Percentiles rank a stretch among this genome's conserved stretches.
Conservation (phyloP, 2,888 invertebrate species). For the Zonitis immaculata region DNA sequence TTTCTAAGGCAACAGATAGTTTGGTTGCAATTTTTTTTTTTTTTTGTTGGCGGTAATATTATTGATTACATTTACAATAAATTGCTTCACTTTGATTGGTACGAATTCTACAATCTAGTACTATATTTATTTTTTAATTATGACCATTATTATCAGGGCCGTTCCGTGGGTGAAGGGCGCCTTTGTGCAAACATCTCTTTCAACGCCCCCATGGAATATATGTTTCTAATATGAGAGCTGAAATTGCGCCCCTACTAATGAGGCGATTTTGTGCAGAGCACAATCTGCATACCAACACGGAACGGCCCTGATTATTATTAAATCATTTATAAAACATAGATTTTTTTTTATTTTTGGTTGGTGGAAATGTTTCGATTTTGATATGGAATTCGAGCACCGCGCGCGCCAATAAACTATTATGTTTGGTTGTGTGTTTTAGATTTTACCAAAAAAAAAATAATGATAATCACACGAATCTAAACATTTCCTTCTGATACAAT, state of each 20-base stretch:
- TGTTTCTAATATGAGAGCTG: too few relatives aligned
- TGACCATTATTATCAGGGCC: background rate
- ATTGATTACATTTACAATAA: background rate
- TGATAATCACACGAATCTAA: background rate
- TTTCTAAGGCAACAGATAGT: background rate
- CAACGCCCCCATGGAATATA: too few relatives aligned
- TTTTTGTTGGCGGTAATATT: background rate
- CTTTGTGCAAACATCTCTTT: too few relatives aligned
- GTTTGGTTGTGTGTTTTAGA: too few relatives aligned
- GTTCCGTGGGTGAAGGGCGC: too few relatives aligned
- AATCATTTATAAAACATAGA: background rate
- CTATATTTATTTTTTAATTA: background rate
- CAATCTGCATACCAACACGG: too few relatives aligned
- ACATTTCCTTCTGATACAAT: background rate
- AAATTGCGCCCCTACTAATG: too few relatives aligned
- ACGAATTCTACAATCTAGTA: background rate
- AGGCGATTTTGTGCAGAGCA: too few relatives aligned
- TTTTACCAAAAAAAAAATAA: background rate
- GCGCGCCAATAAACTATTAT: too few relatives aligned
- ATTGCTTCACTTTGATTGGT: background rate
- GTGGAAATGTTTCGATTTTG: constrained; percentile 1
- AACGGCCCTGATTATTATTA: background rate
- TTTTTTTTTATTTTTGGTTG: too few relatives aligned
- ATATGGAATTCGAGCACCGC: background rate
- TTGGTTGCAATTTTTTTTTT: background rate